Evolutionary conservation across 2,113 vertebrate genomes (phyloP).

Genomic region (Garra rufa): DNA sequence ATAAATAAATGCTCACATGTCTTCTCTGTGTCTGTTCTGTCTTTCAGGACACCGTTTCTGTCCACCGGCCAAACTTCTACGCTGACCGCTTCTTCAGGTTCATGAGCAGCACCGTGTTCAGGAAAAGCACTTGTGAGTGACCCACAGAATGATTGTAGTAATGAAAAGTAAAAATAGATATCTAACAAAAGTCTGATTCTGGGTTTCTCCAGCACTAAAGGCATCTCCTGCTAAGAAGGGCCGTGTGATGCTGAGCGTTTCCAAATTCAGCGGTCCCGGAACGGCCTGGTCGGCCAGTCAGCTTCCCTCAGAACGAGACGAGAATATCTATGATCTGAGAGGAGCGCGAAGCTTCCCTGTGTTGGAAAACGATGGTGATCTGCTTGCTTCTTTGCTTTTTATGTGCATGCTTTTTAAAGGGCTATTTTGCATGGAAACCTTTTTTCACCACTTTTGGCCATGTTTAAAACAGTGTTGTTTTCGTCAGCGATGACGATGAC

Average conservation of each 20-base stretch:
- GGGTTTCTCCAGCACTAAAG: constrained; percentile 82
- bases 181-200: neutral
- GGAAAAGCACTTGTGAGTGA: constrained; percentile 92
- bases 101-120: constrained; percentile 91
- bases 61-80: constrained; percentile 95
- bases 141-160: neutral
- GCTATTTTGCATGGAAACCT: neutral
- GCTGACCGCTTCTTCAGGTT: constrained; percentile 97
- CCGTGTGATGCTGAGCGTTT: constrained; percentile 79
- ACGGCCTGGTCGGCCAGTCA: constrained; percentile 82
- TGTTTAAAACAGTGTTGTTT: too few species aligned
- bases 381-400: neutral
- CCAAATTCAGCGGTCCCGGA: constrained; percentile 79
- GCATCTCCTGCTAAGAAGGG: constrained; percentile 95
- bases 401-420: neutral
- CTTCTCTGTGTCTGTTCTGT: neutral
- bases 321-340: constrained; percentile 84
- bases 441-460: neutral
- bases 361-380: constrained; percentile 86
- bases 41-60: constrained; percentile 92
- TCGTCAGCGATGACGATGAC: too few species aligned
- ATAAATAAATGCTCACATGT: neutral
- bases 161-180: neutral
- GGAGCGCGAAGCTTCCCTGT: constrained; percentile 84
- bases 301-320: constrained; percentile 83